Conservation (phyloP, 1,140 invertebrate species). For the Maconellicoccus hirsutus region DNA sequence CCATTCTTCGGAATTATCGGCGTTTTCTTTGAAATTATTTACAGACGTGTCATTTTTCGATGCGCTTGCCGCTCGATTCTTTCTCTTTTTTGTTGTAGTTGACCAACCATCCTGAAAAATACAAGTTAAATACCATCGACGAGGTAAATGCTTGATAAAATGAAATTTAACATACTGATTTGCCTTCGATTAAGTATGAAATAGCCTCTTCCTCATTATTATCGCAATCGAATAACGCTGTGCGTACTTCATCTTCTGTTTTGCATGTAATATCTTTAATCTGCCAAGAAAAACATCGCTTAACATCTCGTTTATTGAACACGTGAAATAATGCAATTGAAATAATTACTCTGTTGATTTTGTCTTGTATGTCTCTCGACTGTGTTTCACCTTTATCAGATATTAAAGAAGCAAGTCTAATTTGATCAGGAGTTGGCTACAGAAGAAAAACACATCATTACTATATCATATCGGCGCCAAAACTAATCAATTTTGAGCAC, state of each 20-base stretch:
- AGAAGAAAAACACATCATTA: background rate
- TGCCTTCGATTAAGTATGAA: conserved; percentile 57
- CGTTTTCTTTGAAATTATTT: background rate
- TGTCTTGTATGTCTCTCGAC: background rate
- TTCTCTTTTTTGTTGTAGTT: conserved; percentile 73
- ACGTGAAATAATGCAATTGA: background rate
- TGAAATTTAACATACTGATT: background rate
- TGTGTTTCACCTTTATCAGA: conserved; percentile 11
- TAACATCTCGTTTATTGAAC: background rate
- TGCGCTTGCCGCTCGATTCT: conserved; percentile 42
- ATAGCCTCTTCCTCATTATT: conserved; percentile 61
- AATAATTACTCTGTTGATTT: background rate
- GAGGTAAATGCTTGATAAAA: too few species aligned
- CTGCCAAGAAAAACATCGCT: conserved; percentile 30
- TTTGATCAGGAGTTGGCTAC: conserved; percentile 14
- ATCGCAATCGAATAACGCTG: conserved; percentile 69
- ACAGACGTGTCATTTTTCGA: conserved; percentile 25
- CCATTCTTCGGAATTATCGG: conserved; percentile 22
- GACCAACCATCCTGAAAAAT: conserved; percentile 56
- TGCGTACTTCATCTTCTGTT: conserved; percentile 67
- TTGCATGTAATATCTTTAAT: conserved; percentile 67
- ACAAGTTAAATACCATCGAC: background rate
- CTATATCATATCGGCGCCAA: background rate
- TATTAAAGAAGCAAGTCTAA: conserved; percentile 11
- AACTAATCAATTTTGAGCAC: too few species aligned